Percentiles rank a stretch among this genome's conserved stretches.
phyloP scores from a whole-genome alignment of 2,797 vertebrate genomes.

The Valencia hispanica region DNA sequence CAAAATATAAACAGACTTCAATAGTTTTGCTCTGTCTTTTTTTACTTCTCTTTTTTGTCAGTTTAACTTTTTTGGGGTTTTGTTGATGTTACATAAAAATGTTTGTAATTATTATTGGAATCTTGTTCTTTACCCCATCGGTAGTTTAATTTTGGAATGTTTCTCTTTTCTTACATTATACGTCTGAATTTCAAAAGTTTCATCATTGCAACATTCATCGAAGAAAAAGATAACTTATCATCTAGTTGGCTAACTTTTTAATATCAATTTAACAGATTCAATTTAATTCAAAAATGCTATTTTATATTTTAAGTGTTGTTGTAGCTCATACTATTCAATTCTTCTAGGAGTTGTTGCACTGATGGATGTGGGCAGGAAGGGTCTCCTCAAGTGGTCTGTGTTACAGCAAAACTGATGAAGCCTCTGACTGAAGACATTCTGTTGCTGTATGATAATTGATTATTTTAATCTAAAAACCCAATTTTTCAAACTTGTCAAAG shows the following conservation, averaged over 20 bases:
- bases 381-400: too few species aligned
- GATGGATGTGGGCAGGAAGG: too few species aligned
- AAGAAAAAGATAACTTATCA: not conserved
- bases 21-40: not conserved
- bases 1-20: slow-evolving; percentile 18
- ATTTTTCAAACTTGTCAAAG: not conserved
- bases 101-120: not conserved
- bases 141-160: too few species aligned
- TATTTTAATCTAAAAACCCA: not conserved
- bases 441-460: not conserved
- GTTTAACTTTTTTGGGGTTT: not conserved
- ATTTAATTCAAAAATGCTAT: too few species aligned
- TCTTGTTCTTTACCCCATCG: too few species aligned
- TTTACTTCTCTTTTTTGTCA: not conserved
- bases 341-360: too few species aligned
- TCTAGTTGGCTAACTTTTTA: not conserved
- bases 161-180: not conserved
- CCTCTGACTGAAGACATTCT: too few species aligned
- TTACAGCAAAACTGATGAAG: too few species aligned
- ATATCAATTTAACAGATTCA: not conserved
- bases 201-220: not conserved
- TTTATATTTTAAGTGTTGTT: too few species aligned
- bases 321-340: too few species aligned
- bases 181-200: not conserved
- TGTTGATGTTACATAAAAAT: not conserved